Evolutionary conservation across 2,888 invertebrate species (phyloP).

Genomic region (Sphaerophoria rueppellii): DNA sequence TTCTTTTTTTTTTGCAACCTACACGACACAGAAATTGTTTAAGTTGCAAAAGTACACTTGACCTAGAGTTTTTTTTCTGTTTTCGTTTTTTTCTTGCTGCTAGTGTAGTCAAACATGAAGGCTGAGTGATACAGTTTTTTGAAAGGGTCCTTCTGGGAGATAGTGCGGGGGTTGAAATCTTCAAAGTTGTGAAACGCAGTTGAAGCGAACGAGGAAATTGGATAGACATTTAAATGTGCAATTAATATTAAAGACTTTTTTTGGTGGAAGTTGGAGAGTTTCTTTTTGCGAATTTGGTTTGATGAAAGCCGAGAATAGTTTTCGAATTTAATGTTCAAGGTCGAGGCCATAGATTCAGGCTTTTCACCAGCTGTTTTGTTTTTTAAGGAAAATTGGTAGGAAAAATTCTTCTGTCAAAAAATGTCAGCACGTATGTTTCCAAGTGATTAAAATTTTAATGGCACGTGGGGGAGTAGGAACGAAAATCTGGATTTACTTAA

Average conservation of each 20-base stretch:
- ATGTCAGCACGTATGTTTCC: neutral
- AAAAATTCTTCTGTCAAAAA: too few species aligned
- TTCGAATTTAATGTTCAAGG: too few species aligned
- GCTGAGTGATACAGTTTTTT: conserved; percentile 10
- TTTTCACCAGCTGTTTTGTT: too few species aligned
- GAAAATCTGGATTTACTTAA: neutral
- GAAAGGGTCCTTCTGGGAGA: conserved; percentile 40
- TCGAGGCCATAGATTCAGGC: too few species aligned
- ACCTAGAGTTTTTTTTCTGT: conserved; percentile 8
- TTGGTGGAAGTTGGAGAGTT: too few species aligned
- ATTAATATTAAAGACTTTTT: conserved; percentile 63
- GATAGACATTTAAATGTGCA: conserved; percentile 63
- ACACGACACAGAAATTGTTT: conserved; percentile 21
- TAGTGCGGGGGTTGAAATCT: neutral
- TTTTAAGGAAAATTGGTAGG: too few species aligned
- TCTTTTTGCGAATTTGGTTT: too few species aligned
- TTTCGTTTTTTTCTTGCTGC: neutral
- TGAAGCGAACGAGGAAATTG: conserved; percentile 26
- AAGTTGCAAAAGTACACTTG: conserved; percentile 42
- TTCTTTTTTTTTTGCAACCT: neutral
- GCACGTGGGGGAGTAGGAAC: neutral
- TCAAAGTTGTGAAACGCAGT: conserved; percentile 3
- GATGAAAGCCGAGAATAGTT: too few species aligned
- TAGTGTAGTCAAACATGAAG: conserved; percentile 17
- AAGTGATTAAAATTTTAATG: neutral